Evolutionary conservation across 2,888 invertebrate species (phyloP), one percentile per base, ranked within the genome.

Genomic region (Kuschelorhynchus macadamiae): DNA sequence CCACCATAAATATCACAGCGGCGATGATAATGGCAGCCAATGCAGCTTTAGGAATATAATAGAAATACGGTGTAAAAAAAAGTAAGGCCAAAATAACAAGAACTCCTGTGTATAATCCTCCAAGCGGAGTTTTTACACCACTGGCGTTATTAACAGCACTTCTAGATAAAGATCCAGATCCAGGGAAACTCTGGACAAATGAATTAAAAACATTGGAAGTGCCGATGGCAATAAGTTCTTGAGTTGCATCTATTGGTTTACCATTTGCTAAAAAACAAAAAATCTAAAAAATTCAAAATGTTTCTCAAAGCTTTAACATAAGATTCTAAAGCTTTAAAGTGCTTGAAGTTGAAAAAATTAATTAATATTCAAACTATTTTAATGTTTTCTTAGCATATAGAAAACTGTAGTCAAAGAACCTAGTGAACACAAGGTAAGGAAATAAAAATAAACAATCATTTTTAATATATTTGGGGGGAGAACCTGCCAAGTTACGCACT

Each of bases 1-100:
- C 95, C 14, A 95, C 91, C 95, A 95, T 95, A 82, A 95, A 94
- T 56, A 96, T 87, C 41, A 97, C 96, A 20, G 97, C 96, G 32
- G 94, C 92, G 74, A 96, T 94, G 79, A 97, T 96, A 76, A 97
- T 92, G 0, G 94, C 94, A 0, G 96, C 95, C 74, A 97, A 85
- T 3, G 93, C 89, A 8, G 95, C 89, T 81, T 91, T 93, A 0
- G 95, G 95, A 78, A 95, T 95, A 82, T 87, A 97, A 80, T 87
- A 92, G 83, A 96, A 96, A 82, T 92, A 93, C 3, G 94, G 94
- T 1, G 96, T 96, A 81, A 96, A 91, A 82, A 95, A 93, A 65
- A 92, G 86, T 71, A 96, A 86, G 1, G 96, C 93, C 60, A 95
- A 79, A 60, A 97, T 90, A 36, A 97, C 96, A 79, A 96, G 86